Evolutionary conservation across 2,797 vertebrate genomes (phyloP).

Genomic region (Clamator glandarius): DNA sequence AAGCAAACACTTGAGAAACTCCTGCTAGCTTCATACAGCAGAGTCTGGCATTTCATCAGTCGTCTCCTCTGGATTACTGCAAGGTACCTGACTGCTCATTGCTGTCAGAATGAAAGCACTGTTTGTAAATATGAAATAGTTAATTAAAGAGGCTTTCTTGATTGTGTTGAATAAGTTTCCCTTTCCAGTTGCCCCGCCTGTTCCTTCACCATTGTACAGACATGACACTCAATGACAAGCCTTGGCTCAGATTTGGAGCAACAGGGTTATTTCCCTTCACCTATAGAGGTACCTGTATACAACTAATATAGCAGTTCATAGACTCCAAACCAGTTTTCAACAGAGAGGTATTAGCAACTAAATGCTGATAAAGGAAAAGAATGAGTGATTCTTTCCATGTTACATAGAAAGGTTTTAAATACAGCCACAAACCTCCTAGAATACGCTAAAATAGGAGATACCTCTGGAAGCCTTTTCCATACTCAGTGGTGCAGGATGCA

Average conservation of each 20-base stretch:
- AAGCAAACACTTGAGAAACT: not conserved
- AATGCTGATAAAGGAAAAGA: not conserved
- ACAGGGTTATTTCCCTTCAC: not conserved
- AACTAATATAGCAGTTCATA: not conserved
- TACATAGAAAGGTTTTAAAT: not conserved
- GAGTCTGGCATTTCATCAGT: not conserved
- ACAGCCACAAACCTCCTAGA: not conserved
- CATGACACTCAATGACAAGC: not conserved
- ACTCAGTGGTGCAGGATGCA: not conserved
- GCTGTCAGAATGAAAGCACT: not conserved
- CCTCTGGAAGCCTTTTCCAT: not conserved
- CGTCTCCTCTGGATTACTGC: not conserved
- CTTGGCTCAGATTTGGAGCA: not conserved
- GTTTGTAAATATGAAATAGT: not conserved
- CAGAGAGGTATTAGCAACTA: not conserved
- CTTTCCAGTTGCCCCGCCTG: not conserved
- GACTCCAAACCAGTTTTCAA: not conserved
- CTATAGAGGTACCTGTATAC: not conserved
- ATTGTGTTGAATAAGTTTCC: not conserved
- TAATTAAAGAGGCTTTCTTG: not conserved
- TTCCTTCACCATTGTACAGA: not conserved
- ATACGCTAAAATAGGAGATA: not conserved
- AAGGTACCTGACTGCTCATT: not conserved
- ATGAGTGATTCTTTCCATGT: not conserved
- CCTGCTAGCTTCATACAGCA: not conserved